Percentiles rank a stretch among this genome's conserved stretches.
Evolutionary conservation across 1,140 invertebrate genomes (phyloP).

Genomic region (Bombus breviceps): DNA sequence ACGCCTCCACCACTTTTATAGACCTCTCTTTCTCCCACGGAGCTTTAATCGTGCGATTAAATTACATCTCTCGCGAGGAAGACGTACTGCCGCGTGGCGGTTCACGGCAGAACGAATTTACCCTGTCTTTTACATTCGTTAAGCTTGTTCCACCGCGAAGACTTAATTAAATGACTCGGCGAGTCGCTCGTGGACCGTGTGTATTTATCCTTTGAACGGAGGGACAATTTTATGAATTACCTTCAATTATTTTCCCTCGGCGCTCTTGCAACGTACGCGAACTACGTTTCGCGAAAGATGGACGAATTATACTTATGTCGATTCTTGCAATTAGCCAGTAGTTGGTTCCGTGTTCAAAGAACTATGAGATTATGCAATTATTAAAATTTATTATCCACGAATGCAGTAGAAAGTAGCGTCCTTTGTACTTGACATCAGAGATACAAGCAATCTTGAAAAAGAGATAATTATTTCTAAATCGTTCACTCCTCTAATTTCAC

Average conservation of each 20-base stretch:
- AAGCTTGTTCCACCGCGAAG: constrained; percentile 32
- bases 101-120: constrained; percentile 34
- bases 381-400: no score
- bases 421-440: no score
- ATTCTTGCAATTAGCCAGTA: no score
- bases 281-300: not conserved
- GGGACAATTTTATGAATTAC: constrained; percentile 23
- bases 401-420: no score
- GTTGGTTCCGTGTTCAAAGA: no score
- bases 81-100: constrained; percentile 18
- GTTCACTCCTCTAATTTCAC: no score
- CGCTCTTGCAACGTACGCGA: not conserved
- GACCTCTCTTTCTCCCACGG: not conserved
- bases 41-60: constrained; percentile 57
- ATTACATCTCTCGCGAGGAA: constrained; percentile 38
- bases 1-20: not conserved
- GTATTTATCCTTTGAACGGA: constrained; percentile 13
- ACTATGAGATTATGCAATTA: no score
- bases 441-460: no score
- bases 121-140: constrained; percentile 24
- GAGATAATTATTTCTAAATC: no score
- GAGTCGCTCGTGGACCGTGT: not conserved
- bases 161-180: constrained; percentile 51
- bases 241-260: not conserved
- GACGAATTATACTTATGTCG: not conserved